Evolutionary conservation across 2,113 vertebrate species (phyloP).

Genomic region (Dipodomys spectabilis): DNA sequence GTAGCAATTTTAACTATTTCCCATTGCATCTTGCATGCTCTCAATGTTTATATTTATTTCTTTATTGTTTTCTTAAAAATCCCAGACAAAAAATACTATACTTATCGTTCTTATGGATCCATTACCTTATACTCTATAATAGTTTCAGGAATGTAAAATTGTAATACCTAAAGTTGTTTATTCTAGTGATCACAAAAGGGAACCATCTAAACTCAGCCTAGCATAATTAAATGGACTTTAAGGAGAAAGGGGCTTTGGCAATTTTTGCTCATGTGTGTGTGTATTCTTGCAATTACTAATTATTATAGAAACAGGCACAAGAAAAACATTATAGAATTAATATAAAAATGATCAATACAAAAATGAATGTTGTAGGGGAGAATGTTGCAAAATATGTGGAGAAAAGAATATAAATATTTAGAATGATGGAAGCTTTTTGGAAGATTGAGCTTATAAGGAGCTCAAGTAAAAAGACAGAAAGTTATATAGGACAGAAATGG

Average conservation of each 20-base stretch:
- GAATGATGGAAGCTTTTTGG: not conserved
- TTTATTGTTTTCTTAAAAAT: conserved; percentile 27
- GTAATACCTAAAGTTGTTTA: not conserved
- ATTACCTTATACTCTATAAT: conserved; percentile 6
- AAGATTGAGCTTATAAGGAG: not conserved
- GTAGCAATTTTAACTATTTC: not conserved
- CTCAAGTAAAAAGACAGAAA: not conserved
- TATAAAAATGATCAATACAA: conserved; percentile 22
- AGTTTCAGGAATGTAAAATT: not conserved
- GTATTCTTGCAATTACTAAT: not conserved
- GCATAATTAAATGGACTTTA: conserved; percentile 47
- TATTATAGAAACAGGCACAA: conserved; percentile 15
- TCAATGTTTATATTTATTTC: conserved; percentile 33
- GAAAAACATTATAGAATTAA: not conserved
- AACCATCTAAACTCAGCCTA: not conserved
- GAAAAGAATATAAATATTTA: not conserved
- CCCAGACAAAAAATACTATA: not conserved
- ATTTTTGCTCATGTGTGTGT: not conserved
- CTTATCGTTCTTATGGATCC: not conserved
- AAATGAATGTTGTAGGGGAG: not conserved
- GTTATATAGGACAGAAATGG: not conserved
- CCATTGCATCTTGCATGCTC: not conserved
- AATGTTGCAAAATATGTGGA: not conserved
- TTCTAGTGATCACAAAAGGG: not conserved
- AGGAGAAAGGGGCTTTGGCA: conserved; percentile 29